phyloP scores from a whole-genome alignment of 2,113 vertebrate species.

The Recurvirostra avosetta region DNA sequence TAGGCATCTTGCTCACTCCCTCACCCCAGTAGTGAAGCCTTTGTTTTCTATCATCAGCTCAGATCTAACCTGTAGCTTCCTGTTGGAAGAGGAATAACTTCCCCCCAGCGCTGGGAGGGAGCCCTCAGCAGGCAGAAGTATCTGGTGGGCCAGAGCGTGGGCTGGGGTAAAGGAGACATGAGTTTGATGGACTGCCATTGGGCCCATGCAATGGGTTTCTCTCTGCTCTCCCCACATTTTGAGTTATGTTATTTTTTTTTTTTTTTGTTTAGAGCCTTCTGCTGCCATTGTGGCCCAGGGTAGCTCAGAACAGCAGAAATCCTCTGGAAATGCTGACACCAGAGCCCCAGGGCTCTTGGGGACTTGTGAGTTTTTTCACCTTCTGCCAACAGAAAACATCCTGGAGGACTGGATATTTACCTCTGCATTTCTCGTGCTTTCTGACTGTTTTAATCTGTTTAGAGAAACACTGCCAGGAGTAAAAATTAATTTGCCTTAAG shows the following conservation, averaged over 20 bases:
- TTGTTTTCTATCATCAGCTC: background rate
- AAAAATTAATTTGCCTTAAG: background rate
- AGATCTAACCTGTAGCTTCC: background rate
- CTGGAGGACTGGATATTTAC: background rate
- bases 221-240: background rate
- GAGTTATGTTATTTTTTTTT: background rate
- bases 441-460: background rate
- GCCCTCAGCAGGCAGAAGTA: background rate
- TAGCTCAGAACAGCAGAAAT: background rate
- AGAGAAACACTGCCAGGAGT: background rate
- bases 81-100: background rate
- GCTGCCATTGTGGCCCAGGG: background rate
- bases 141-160: background rate
- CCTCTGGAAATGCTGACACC: background rate
- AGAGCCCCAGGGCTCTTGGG: background rate
- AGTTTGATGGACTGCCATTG: background rate
- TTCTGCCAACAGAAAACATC: background rate
- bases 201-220: background rate
- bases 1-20: background rate
- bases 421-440: background rate
- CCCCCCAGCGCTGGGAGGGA: background rate
- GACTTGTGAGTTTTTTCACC: background rate
- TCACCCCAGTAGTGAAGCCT: background rate
- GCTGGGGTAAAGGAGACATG: background rate
- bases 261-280: background rate